Conservation (phyloP, 2,797 vertebrate genomes). For the Spinibarbus caldwelli region DNA sequence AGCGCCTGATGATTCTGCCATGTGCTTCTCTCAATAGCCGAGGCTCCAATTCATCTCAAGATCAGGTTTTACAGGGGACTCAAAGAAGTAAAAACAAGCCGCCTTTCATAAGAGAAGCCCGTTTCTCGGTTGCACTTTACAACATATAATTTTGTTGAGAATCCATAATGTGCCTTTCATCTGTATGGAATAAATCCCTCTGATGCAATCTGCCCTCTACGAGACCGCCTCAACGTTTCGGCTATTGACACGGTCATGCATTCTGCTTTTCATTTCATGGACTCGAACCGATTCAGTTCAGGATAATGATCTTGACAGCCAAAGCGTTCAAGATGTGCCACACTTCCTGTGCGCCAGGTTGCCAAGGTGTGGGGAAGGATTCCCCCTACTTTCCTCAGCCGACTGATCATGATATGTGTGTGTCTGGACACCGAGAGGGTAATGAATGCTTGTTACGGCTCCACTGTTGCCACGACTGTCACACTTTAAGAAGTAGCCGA, state of each 20-base stretch:
- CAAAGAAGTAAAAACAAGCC: not conserved
- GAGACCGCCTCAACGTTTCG: conserved; percentile 48
- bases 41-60: not conserved
- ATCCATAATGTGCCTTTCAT: conserved; percentile 4
- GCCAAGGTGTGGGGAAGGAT: conserved; percentile 38
- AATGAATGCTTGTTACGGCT: conserved; percentile 24
- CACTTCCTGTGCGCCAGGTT: conserved; percentile 44
- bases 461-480: conserved; percentile 24
- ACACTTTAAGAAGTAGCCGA: conserved; percentile 5
- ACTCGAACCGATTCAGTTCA: conserved; percentile 66
- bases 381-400: not conserved
- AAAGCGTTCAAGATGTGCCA: conserved; percentile 46
- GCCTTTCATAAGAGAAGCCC: not conserved
- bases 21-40: not conserved
- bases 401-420: conserved; percentile 25
- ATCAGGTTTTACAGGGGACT: conserved; percentile 17
- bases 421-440: not conserved
- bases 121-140: not conserved
- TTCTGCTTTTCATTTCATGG: conserved; percentile 70
- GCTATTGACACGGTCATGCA: conserved; percentile 65
- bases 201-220: conserved; percentile 67
- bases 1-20: conserved; percentile 1
- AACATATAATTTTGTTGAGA: conserved; percentile 15
- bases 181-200: conserved; percentile 20
- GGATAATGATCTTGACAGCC: conserved; percentile 69